Percentiles rank a stretch among this genome's conserved stretches.
These are phyloP conservation scores for Anoura caudifer DNA, from an alignment of 2,113 vertebrate genomes.

Conservation along the genomic window DNA sequence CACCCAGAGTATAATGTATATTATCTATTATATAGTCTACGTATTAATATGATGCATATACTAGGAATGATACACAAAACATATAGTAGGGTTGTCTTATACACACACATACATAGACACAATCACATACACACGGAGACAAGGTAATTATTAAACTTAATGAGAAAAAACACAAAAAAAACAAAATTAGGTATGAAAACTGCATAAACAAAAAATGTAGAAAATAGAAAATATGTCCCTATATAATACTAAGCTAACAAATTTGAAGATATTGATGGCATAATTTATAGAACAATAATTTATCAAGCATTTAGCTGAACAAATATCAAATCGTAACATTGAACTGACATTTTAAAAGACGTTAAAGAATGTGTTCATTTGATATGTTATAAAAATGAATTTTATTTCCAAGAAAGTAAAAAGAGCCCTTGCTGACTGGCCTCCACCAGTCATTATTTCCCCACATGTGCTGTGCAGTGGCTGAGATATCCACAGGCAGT, in stretches of 20 bases:
- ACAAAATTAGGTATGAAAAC: not conserved
- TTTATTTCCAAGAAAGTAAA: not conserved
- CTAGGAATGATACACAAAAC: not conserved
- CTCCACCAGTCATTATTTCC: not conserved
- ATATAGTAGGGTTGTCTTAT: not conserved
- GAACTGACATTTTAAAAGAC: not conserved
- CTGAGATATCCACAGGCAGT: not conserved
- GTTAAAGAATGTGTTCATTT: not conserved
- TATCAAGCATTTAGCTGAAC: not conserved
- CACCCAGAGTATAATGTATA: not conserved
- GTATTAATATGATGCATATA: not conserved
- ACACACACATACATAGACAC: not conserved
- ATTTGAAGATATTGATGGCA: not conserved
- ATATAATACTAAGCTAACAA: not conserved
- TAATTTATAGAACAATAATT: not conserved
- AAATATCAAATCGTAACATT: not conserved
- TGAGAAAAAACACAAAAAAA: not conserved
- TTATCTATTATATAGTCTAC: no score
- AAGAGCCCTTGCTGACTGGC: not conserved
- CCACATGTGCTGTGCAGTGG: rapidly evolving
- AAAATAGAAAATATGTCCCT: not conserved
- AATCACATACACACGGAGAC: not conserved
- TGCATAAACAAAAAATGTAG: not conserved
- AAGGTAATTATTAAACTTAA: not conserved
- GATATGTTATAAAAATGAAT: not conserved